Base-by-base conservation (phyloP, 2,797 vertebrate species). In the Clangula hyemalis region DNA sequence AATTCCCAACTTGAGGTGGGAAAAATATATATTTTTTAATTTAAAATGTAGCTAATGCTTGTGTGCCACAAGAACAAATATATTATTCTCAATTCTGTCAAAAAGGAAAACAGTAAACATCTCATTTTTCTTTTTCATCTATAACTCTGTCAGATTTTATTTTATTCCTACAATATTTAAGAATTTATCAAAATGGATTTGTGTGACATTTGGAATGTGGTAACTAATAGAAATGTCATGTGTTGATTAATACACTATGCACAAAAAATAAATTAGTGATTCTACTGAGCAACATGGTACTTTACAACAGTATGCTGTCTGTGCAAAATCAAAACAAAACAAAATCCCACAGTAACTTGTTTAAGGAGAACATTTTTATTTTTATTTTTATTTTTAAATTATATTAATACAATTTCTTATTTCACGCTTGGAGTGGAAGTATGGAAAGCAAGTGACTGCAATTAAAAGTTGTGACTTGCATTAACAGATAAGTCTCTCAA, bases 61-160 rank as follows among this genome's bases (percentile, higher is more conserved):
- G 3, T 51, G 18, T 85, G 5, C 20, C n/a, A 22, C 19, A 30
- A 62, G 38, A 77, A 8, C 13, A 80, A 80, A 77, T 62, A 58
- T 0, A 1, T 88, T 69, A 57, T 30, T 66, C 30, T 62, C 56
- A 10, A 19, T 3, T 2, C 8, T 41, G 28, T 22, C 5, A 1
- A 57, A 79, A 60, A 58, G 69, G 25, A 0, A 58, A 34, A 20
- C 12, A 25, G 32, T 34, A 88, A 56, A 68, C 2, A 21, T 34
- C 17, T 45, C 8, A 25, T 79, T 88, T 88, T 90, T 68, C 34
- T 66, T 53, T 3, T 0, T 14, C 43, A 21, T 30, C 13, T 66
- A 12, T 74, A 64, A 68, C 9, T 6, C 12, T 71, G 3, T 6
- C 47, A 41, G 3, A 19, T 41, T 60, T 10, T 22, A 11, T 27